phyloP scores from a whole-genome alignment of 2,797 vertebrate genomes.

The Psittacula echo region DNA sequence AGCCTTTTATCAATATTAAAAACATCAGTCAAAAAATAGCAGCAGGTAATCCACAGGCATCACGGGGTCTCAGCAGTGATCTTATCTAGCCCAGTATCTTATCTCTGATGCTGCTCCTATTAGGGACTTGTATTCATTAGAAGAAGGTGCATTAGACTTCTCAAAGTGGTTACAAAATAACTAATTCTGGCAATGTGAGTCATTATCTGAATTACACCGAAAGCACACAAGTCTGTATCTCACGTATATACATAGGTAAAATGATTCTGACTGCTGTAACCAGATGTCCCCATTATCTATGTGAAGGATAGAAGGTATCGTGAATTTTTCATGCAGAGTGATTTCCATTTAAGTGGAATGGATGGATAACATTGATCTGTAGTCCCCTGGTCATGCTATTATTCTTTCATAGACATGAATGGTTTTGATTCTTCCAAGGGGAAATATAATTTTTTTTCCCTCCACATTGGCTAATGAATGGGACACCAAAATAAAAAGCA shows the following conservation, averaged over 20 bases:
- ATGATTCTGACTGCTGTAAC: slow-evolving; percentile 55
- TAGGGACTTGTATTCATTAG: not conserved
- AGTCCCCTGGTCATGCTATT: slow-evolving; percentile 11
- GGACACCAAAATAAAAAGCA: not conserved
- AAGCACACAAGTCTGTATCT: not conserved
- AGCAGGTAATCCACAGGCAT: not conserved
- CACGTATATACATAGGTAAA: slow-evolving; percentile 11
- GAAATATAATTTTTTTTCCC: not conserved
- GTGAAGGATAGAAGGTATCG: slow-evolving; percentile 58
- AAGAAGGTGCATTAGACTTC: not conserved
- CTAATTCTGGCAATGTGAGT: not conserved
- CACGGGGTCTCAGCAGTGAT: not conserved
- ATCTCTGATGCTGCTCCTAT: not conserved
- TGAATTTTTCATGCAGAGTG: slow-evolving; percentile 68
- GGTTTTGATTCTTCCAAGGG: slow-evolving; percentile 35
- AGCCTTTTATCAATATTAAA: not conserved
- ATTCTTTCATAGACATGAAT: not conserved
- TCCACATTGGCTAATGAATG: not conserved
- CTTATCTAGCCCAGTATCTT: not conserved
- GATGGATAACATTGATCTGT: slow-evolving; percentile 62
- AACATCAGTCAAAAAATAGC: not conserved
- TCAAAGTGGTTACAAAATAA: slow-evolving; percentile 2
- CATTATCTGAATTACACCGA: not conserved
- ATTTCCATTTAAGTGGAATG: slow-evolving; percentile 63
- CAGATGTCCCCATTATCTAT: slow-evolving; percentile 63